Conservation (phyloP, 2,797 vertebrate species). For the Fistularia tabacaria region DNA sequence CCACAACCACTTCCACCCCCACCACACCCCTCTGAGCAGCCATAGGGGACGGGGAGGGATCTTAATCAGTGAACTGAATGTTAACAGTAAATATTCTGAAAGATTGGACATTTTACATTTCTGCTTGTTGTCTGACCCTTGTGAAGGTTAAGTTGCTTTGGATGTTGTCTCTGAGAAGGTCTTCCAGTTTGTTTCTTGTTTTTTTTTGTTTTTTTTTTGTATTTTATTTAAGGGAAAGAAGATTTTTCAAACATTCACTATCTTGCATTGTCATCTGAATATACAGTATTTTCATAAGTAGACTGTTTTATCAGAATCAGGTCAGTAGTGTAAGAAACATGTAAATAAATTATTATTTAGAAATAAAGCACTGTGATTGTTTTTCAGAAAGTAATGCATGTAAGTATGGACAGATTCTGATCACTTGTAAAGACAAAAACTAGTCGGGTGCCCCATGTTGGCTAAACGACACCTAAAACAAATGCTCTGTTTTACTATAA, state of each 20-base stretch:
- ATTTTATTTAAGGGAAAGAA: neutral
- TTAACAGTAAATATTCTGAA: slow-evolving; percentile 3
- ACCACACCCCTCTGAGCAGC: slow-evolving; percentile 63
- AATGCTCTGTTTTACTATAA: too few relatives aligned
- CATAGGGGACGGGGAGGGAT: neutral
- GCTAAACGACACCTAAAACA: too few relatives aligned
- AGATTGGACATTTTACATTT: slow-evolving; percentile 7
- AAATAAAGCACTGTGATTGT: too few relatives aligned
- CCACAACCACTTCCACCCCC: slow-evolving; percentile 67
- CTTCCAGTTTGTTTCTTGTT: slow-evolving; percentile 16
- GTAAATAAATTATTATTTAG: too few relatives aligned
- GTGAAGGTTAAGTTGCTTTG: slow-evolving; percentile 19
- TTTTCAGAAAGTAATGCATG: too few relatives aligned
- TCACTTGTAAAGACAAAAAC: too few relatives aligned
- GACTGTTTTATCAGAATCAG: too few relatives aligned
- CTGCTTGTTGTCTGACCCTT: slow-evolving; percentile 4
- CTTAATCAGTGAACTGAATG: slow-evolving; percentile 3
- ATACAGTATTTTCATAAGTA: neutral
- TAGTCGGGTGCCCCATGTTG: too few relatives aligned
- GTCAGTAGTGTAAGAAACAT: too few relatives aligned
- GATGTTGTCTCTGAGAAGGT: slow-evolving; percentile 29
- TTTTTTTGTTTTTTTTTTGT: slow-evolving; percentile 9
- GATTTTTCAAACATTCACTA: neutral
- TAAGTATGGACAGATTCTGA: too few relatives aligned
- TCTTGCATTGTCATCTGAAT: neutral